A percentile compares a stretch with the other conserved stretches of the same genome.
Evolutionary conservation across 2,113 vertebrate species (phyloP).

Genomic region (Vidua chalybeata): DNA sequence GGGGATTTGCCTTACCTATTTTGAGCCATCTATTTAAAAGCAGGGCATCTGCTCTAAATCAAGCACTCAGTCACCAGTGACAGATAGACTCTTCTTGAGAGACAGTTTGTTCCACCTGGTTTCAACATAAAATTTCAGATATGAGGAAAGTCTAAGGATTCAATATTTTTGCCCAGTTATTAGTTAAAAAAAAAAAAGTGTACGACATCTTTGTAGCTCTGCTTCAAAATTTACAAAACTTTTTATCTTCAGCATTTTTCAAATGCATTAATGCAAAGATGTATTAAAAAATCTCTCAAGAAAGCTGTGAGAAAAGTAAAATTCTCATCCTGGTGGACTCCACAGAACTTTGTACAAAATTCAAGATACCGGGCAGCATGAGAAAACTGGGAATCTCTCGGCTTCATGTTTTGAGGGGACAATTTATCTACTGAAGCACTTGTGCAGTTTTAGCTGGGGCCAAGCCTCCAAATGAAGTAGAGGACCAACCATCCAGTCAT

Average conservation of each 20-base stretch:
- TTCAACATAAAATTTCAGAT: not conserved
- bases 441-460: not conserved
- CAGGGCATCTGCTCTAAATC: not conserved
- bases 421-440: not conserved
- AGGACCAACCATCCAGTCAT: not conserved
- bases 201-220: not conserved
- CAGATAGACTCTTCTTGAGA: not conserved
- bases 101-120: not conserved
- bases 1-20: slow-evolving; percentile 22
- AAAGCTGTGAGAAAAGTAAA: not conserved
- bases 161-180: not conserved
- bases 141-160: not conserved
- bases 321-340: not conserved
- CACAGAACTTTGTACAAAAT: not conserved
- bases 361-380: not conserved
- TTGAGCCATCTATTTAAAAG: slow-evolving; percentile 22
- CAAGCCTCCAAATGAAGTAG: not conserved
- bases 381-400: not conserved
- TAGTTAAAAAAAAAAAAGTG: not conserved
- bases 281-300: not conserved
- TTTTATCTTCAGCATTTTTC: not conserved
- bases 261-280: not conserved
- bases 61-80: not conserved
- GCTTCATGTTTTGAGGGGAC: not conserved
- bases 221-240: not conserved